Evolutionary conservation across 2,888 invertebrate species (phyloP).

Genomic region (Drosophila affinis): DNA sequence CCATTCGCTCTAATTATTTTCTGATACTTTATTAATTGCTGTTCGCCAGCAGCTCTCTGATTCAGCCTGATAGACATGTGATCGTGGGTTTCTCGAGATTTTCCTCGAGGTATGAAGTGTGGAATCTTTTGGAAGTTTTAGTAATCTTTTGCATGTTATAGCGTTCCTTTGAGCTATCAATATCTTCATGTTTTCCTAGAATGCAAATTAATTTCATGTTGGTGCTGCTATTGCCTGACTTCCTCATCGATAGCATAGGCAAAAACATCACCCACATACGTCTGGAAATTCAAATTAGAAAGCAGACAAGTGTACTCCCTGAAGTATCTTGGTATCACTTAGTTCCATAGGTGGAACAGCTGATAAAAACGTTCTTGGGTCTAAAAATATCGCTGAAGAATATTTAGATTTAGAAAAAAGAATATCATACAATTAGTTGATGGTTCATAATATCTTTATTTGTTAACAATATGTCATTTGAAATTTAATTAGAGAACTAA

Average conservation of each 20-base stretch:
- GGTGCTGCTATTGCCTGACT: too few species aligned
- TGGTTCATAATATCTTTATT: too few species aligned
- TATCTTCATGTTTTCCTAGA: background rate
- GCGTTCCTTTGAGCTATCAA: background rate
- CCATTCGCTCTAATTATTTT: conserved; percentile 61
- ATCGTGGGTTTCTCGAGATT: conserved; percentile 29
- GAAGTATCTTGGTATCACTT: background rate
- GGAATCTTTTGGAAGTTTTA: background rate
- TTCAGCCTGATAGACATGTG: conserved; percentile 57
- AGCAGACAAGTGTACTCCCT: background rate
- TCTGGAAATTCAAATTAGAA: background rate
- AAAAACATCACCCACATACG: background rate
- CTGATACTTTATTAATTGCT: conserved; percentile 70
- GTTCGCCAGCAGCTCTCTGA: conserved; percentile 46
- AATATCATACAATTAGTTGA: too few species aligned
- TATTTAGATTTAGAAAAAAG: too few species aligned
- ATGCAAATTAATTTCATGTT: background rate
- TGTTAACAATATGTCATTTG: too few species aligned
- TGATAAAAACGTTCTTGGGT: background rate
- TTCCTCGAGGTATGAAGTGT: background rate
- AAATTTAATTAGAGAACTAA: background rate
- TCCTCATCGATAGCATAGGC: background rate
- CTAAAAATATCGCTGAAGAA: too few species aligned
- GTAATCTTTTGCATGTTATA: background rate
- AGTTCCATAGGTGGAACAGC: background rate